These are phyloP conservation scores for Drosophila fuyamai DNA, from an alignment of 1,140 invertebrate species.

Conservation along the genomic window DNA sequence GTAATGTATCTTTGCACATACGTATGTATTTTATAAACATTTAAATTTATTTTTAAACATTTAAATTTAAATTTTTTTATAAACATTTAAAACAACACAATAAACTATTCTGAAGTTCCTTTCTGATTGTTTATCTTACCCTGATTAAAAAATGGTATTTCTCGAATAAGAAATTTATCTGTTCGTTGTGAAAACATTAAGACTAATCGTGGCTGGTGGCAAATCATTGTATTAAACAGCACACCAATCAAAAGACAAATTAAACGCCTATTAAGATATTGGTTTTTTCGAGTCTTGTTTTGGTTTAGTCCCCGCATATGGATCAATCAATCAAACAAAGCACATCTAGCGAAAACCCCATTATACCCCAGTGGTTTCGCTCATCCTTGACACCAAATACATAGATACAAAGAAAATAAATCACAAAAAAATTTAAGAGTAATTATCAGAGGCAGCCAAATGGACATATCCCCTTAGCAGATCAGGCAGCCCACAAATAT, in stretches of 20 bases:
- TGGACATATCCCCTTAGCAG: conserved; percentile 29
- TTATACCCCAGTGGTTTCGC: conserved; percentile 55
- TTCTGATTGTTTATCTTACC: too few relatives aligned
- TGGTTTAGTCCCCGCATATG: conserved; percentile 26
- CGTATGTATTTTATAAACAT: too few relatives aligned
- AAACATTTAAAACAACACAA: too few relatives aligned
- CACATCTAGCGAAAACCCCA: conserved; percentile 41
- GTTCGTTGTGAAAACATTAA: background rate
- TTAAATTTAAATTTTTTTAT: too few relatives aligned
- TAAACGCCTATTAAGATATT: conserved; percentile 71
- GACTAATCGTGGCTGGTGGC: too few relatives aligned
- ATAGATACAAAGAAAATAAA: conserved; percentile 23
- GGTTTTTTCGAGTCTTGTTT: conserved; percentile 10
- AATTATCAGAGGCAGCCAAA: conserved; percentile 62
- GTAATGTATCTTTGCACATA: too few relatives aligned
- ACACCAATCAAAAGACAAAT: conserved; percentile 34
- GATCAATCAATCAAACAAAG: conserved; percentile 59
- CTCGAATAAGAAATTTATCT: background rate
- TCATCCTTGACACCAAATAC: conserved; percentile 76
- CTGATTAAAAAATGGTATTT: background rate
- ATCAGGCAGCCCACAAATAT: conserved; percentile 53
- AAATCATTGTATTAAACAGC: too few relatives aligned
- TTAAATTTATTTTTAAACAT: too few relatives aligned
- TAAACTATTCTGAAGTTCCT: too few relatives aligned
- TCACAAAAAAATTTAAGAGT: conserved; percentile 47